phyloP scores from a whole-genome alignment of 2,888 invertebrate species.

The Drosophila villosipedis region DNA sequence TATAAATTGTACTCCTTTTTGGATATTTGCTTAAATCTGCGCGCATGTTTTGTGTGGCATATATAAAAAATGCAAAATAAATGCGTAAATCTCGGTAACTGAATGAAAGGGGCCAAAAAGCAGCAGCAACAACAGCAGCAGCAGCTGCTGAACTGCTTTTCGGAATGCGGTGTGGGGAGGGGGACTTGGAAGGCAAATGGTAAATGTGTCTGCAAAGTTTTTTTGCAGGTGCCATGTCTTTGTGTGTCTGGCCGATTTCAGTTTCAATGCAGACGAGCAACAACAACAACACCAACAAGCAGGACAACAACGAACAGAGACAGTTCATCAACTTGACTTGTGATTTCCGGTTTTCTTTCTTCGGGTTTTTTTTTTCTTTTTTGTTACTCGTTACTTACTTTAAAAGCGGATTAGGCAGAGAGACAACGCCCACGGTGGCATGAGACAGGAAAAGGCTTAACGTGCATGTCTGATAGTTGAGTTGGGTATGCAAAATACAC shows the following conservation, averaged over 20 bases:
- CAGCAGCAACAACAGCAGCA: constrained; percentile 5
- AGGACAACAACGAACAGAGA: constrained; percentile 52
- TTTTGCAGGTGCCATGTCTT: constrained; percentile 71
- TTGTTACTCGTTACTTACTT: constrained; percentile 63
- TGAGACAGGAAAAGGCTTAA: constrained; percentile 58
- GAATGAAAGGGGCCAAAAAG: constrained; percentile 28
- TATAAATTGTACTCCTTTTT: constrained; percentile 64
- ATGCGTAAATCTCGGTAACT: constrained; percentile 78
- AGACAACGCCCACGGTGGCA: constrained; percentile 76
- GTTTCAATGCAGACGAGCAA: constrained; percentile 58
- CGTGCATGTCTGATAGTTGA: constrained; percentile 73
- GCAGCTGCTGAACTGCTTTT: constrained; percentile 31
- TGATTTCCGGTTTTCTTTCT: constrained; percentile 75
- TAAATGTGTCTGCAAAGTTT: constrained; percentile 78
- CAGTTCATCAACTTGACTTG: constrained; percentile 79
- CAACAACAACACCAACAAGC: constrained; percentile 22
- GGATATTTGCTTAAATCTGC: constrained; percentile 74
- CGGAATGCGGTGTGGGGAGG: background rate
- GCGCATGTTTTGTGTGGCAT: constrained; percentile 72
- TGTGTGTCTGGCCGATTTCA: constrained; percentile 66
- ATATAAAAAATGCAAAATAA: constrained; percentile 80
- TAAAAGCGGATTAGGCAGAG: constrained; percentile 75
- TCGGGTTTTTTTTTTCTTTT: constrained; percentile 4
- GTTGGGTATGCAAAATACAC: constrained; percentile 57
- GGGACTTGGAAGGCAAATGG: constrained; percentile 31